A percentile compares a stretch with the other conserved stretches of the same genome.
Evolutionary conservation across 2,888 invertebrate species (phyloP).

Genomic region (Agonopterix arenella): DNA sequence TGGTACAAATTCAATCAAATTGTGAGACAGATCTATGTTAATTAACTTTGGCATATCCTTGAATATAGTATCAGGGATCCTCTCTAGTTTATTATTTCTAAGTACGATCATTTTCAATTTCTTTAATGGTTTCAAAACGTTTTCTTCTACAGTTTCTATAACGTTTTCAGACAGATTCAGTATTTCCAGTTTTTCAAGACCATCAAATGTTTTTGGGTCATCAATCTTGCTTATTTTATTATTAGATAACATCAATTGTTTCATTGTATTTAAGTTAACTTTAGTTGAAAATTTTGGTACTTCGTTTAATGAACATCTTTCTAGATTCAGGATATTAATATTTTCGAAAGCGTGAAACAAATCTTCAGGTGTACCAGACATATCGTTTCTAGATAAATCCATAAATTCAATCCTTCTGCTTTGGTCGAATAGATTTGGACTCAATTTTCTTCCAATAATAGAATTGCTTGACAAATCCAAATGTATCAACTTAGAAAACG

Average conservation of each 20-base stretch:
- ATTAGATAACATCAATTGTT: slow-evolving; percentile 36
- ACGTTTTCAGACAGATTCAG: slow-evolving; percentile 45
- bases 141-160: slow-evolving; percentile 36
- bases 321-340: slow-evolving; percentile 33
- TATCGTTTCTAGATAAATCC: slow-evolving; percentile 46
- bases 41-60: slow-evolving; percentile 32
- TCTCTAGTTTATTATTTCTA: slow-evolving; percentile 40
- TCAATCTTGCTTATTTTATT: slow-evolving; percentile 41
- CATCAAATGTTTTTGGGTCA: slow-evolving; percentile 24
- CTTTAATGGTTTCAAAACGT: slow-evolving; percentile 38
- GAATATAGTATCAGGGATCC: slow-evolving; percentile 43
- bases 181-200: slow-evolving; percentile 39
- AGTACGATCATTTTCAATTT: slow-evolving; percentile 40
- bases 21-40: slow-evolving; percentile 46
- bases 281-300: slow-evolving; percentile 42
- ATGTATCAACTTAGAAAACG: slow-evolving; percentile 28
- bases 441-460: slow-evolving; percentile 30
- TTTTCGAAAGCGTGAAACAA: slow-evolving; percentile 28
- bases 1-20: slow-evolving; percentile 41
- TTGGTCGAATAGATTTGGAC: slow-evolving; percentile 31
- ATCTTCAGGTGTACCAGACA: slow-evolving; percentile 31
- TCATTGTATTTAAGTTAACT: slow-evolving; percentile 41
- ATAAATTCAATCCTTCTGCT: slow-evolving; percentile 27
- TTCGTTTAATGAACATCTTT: slow-evolving; percentile 35
- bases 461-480: slow-evolving; percentile 42